Evolutionary conservation across 2,797 vertebrate species (phyloP).

Genomic region (Pempheris klunzingeri): DNA sequence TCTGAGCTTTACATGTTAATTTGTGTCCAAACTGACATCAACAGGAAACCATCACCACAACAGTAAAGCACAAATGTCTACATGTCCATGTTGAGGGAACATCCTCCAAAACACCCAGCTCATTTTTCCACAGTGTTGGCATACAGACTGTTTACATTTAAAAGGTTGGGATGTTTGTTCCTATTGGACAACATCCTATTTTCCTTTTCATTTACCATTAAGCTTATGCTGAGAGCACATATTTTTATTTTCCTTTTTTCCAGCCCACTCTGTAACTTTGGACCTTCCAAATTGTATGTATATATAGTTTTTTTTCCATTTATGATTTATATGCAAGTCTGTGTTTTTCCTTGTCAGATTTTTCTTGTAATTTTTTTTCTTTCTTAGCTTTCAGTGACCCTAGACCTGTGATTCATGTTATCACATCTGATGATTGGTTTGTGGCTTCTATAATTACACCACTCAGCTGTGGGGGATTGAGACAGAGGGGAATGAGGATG

Average conservation of each 20-base stretch:
- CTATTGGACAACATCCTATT: constrained; percentile 16
- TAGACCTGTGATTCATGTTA: constrained; percentile 29
- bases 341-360: too few relatives aligned
- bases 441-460: constrained; percentile 14
- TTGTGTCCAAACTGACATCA: neutral
- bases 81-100: neutral
- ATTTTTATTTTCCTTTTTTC: constrained; percentile 13
- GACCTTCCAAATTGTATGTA: constrained; percentile 10
- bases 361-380: too few relatives aligned
- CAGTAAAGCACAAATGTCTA: neutral
- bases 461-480: neutral
- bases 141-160: constrained; percentile 21
- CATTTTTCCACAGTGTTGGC: constrained; percentile 8
- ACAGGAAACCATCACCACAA: neutral
- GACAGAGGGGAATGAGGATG: neutral
- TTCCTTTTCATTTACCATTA: constrained; percentile 27
- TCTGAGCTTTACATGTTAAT: neutral
- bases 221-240: neutral
- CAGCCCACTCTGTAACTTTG: constrained; percentile 7
- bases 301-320: neutral
- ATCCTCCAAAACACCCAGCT: neutral
- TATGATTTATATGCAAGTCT: neutral
- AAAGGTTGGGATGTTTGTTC: constrained; percentile 10
- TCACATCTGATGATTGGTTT: too few relatives aligned
- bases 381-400: too few relatives aligned